Percentiles rank a stretch among this genome's conserved stretches.
Evolutionary conservation across 2,888 invertebrate species (phyloP).

Genomic region (Lycophotia porphyrea): DNA sequence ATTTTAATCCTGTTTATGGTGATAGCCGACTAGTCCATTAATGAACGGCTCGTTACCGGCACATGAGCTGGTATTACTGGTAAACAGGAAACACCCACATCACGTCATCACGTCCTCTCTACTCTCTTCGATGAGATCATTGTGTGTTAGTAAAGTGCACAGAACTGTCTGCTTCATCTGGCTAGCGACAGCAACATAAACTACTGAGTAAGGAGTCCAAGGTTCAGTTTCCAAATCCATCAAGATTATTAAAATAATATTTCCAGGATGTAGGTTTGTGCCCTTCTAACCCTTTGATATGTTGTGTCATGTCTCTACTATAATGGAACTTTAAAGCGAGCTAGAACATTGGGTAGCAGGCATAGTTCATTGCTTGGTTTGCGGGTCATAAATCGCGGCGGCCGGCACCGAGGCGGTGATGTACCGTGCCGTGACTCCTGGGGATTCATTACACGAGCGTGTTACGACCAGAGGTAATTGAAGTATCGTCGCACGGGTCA

Average conservation of each 20-base stretch:
- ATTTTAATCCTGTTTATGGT: conserved; percentile 29
- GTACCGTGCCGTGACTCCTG: conserved; percentile 39
- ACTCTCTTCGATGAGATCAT: conserved; percentile 8
- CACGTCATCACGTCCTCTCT: conserved; percentile 7
- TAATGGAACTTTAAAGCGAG: background rate
- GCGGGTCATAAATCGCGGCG: conserved; percentile 33
- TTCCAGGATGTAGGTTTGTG: background rate
- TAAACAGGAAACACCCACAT: conserved; percentile 49
- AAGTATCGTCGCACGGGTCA: conserved; percentile 66
- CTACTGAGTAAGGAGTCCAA: background rate
- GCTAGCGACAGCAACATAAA: background rate
- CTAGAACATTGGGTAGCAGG: background rate
- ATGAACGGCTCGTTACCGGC: conserved; percentile 38
- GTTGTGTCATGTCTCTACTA: background rate
- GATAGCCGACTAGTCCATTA: conserved; percentile 17
- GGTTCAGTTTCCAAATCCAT: background rate
- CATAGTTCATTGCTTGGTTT: conserved; percentile 33
- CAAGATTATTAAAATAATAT: background rate
- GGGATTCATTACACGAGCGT: conserved; percentile 58
- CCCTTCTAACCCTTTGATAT: background rate
- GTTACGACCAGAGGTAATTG: conserved; percentile 56
- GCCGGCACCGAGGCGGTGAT: conserved; percentile 20
- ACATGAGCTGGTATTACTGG: conserved; percentile 5
- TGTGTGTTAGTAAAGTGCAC: background rate
- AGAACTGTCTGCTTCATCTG: background rate